Conservation (phyloP, 2,888 invertebrate genomes). For the Macaria liturata region DNA sequence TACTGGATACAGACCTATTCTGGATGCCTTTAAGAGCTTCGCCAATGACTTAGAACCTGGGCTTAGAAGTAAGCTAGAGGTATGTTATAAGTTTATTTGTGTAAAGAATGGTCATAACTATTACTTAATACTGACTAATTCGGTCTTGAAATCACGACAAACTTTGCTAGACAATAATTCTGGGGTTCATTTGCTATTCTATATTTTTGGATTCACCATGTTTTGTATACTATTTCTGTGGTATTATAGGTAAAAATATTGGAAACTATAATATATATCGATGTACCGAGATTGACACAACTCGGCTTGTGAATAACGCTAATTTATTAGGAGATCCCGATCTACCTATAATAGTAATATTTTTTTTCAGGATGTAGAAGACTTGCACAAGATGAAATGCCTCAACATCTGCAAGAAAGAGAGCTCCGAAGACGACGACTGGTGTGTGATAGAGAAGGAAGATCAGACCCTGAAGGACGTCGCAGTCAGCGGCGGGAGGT, state of each 20-base stretch:
- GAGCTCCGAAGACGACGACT: conserved; percentile 48
- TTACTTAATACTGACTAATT: no score
- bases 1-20: conserved; percentile 90
- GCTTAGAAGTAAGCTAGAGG: conserved; percentile 69
- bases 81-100: conserved; percentile 22
- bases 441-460: conserved; percentile 58
- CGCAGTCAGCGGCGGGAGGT: conserved; percentile 62
- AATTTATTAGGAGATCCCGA: no score
- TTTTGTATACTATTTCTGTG: no score
- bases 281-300: no score
- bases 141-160: no score
- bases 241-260: no score
- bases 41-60: conserved; percentile 83
- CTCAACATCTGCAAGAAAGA: conserved; percentile 47
- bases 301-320: no score
- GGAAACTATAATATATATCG: no score
- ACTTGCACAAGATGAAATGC: conserved; percentile 58
- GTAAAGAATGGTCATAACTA: no score
- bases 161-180: no score
- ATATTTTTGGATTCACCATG: no score
- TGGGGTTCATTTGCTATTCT: no score
- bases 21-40: conserved; percentile 91
- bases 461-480: conserved; percentile 51
- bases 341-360: not conserved
- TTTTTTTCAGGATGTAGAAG: conserved; percentile 68